Evolutionary conservation across 2,888 invertebrate species (phyloP), one percentile per base, ranked within the genome.

Genomic region (Amblyjoppa fuscipennis): DNA sequence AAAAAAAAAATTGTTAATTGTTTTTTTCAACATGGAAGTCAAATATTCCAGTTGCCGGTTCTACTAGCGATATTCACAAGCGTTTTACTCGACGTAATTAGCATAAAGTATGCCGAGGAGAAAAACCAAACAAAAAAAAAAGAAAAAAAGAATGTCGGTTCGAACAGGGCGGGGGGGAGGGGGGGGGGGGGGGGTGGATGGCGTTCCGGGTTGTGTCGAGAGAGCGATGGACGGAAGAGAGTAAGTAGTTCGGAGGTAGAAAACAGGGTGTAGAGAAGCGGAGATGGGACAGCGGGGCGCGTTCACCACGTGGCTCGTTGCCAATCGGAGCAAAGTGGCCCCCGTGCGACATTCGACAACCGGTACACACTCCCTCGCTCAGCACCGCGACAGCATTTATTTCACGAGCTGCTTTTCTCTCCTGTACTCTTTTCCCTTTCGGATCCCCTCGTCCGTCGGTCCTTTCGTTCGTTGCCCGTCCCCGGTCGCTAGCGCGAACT

Each of bases 241-340:
- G 49, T 28, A 31, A 25, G 20, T 45, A n/a, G 75, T 61, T 28
- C 28, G 49, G n/a, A 64, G 51, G 64, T 31, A 25, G 64, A 76
- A 76, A 76, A 76, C 66, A 76, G 66, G 49, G 49, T 28, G 51
- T 49, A n/a, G 76, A 20, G 34, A 41, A 34, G 51, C 45, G 20
- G 38, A 68, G 68, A 68, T 68, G 53, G 41, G 53, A n/a, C 51
- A 56, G 59, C 75, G 71, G 16, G 28, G 61, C 49, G 59, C 75
- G 76, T 51, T 59, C 66, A 41, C 68, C 73, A 80, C 68, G 85
- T 85, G 85, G 85, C 82, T 71, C 85, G 74, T 68, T 83, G 85
- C 85, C 85, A 85, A 85, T 83, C 76, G 75, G 80, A 59, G 66
- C 66, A 80, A 83, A 85, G 83, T 80, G 85, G 64, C 78, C 75